Percentiles rank a stretch among this genome's conserved stretches.
These are phyloP conservation scores for Teleogryllus occipitalis DNA, from an alignment of 1,140 invertebrate genomes.

Conservation along the genomic window DNA sequence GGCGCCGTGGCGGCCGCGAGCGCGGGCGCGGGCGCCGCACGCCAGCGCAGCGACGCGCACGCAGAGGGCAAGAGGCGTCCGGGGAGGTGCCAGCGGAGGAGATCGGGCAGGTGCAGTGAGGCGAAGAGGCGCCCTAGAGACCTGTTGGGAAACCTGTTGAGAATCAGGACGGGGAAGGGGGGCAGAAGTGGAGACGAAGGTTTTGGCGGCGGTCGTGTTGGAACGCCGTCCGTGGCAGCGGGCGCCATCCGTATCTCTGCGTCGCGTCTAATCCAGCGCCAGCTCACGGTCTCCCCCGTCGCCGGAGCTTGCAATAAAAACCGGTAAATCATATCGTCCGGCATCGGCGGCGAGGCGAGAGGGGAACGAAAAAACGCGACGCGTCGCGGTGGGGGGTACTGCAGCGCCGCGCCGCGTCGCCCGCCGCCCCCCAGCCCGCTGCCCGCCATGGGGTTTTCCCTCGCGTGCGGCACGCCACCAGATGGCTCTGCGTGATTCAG, in stretches of 20 bases:
- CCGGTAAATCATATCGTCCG: not conserved
- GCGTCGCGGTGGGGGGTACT: not conserved
- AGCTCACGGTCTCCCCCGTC: not conserved
- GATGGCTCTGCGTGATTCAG: not conserved
- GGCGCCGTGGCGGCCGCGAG: not conserved
- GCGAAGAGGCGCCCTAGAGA: too few relatives aligned
- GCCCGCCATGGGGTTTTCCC: not conserved
- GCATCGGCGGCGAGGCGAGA: not conserved
- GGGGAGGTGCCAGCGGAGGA: too few relatives aligned
- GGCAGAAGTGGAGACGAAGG: too few relatives aligned
- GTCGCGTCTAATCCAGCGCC: too few relatives aligned
- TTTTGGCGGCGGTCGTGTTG: too few relatives aligned
- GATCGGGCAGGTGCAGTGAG: too few relatives aligned
- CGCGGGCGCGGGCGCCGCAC: not conserved
- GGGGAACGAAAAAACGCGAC: not conserved
- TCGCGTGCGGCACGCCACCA: not conserved
- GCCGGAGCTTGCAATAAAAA: not conserved
- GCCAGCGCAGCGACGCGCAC: not conserved
- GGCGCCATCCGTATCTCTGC: too few relatives aligned
- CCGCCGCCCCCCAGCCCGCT: too few relatives aligned
- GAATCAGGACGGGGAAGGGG: too few relatives aligned
- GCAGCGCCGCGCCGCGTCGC: not conserved
- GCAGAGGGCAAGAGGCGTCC: not conserved
- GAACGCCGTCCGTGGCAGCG: too few relatives aligned
- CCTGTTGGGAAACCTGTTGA: not conserved